A percentile compares a stretch with the other conserved stretches of the same genome.
Evolutionary conservation across 2,113 vertebrate species (phyloP).

Genomic region (Poecile atricapillus): DNA sequence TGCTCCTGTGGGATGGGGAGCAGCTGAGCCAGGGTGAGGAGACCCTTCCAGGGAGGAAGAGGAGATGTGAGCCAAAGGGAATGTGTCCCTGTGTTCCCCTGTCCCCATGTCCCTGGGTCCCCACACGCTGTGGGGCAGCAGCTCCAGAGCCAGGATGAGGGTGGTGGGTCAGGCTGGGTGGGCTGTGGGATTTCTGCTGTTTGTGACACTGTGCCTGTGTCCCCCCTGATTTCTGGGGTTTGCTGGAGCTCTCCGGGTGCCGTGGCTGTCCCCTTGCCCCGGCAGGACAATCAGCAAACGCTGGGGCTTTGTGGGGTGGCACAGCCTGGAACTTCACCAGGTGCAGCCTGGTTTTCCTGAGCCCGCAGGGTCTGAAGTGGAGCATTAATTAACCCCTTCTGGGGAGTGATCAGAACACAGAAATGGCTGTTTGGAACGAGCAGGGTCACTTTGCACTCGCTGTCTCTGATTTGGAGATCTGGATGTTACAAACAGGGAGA

Average conservation of each 20-base stretch:
- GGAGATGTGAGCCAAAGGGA: rapidly evolving
- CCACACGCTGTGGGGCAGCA: background rate
- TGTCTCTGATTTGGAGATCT: background rate
- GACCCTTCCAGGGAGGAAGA: background rate
- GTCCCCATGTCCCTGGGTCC: background rate
- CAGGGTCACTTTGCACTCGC: rapidly evolving
- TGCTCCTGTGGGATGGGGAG: background rate
- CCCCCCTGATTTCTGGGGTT: background rate
- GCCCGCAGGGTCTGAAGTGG: background rate
- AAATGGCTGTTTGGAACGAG: background rate
- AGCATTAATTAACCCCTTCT: background rate
- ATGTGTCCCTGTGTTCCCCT: rapidly evolving
- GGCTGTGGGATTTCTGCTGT: background rate
- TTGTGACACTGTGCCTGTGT: background rate
- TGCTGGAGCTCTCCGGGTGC: background rate
- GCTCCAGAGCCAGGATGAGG: rapidly evolving
- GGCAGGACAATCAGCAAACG: background rate
- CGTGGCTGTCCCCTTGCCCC: rapidly evolving
- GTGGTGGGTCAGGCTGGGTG: background rate
- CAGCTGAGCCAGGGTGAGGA: background rate
- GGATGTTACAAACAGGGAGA: rapidly evolving
- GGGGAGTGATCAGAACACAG: background rate
- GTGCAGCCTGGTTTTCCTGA: background rate
- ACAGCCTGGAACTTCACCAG: background rate
- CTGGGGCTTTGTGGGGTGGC: background rate